Base-by-base conservation (phyloP, 1,140 invertebrate genomes). In the Aradophagus sp. region DNA sequence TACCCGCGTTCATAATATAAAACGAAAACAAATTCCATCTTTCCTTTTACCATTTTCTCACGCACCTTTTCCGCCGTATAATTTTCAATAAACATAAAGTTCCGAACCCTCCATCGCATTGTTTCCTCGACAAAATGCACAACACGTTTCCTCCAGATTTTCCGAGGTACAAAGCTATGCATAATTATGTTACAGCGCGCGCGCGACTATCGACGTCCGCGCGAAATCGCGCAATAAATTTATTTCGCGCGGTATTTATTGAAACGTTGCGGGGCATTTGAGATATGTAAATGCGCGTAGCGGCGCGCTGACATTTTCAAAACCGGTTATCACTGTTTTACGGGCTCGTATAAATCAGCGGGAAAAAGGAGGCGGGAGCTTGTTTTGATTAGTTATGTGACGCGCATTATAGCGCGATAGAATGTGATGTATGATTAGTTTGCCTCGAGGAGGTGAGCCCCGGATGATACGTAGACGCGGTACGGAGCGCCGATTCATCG, bases 341-440 rank as follows among this genome's bases (percentile, higher is more conserved):
- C 61, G 20, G 16, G 42, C 15, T 2, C 16, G 48, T 39, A 66
- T 66, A 66, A 72, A 72, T 72, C 62, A 66, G 13, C 20, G 26
- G 44, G 61, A 65, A 72, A 66, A 66, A 56, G 56, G 32, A 53
- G 56, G 44, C 56, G 34, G 7, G 32, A 36, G 47, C n/a, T 66
- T 61, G 55, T 65, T 72, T 72, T 72, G 68, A 72, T 72, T 72
- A 72, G 68, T 72, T 72, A 72, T 72, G 68, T 62, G 61, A 71
- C 61, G 20, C 35, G 59, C 53, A 59, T 61, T 71, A 71, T 59
- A 71, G 39, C 59, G 35, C 5, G 41, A 31, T 14, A 39, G 34
- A 71, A 61, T 71, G 39, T 71, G 68, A 71, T 55, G 68, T 71
- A 65, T 65, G 68, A 65, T 71, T 71, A 71, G 59, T 71, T 70